Percentiles rank a stretch among this genome's conserved stretches.
Evolutionary conservation across 2,888 invertebrate species (phyloP).

Genomic region (Hemaris fuciformis): DNA sequence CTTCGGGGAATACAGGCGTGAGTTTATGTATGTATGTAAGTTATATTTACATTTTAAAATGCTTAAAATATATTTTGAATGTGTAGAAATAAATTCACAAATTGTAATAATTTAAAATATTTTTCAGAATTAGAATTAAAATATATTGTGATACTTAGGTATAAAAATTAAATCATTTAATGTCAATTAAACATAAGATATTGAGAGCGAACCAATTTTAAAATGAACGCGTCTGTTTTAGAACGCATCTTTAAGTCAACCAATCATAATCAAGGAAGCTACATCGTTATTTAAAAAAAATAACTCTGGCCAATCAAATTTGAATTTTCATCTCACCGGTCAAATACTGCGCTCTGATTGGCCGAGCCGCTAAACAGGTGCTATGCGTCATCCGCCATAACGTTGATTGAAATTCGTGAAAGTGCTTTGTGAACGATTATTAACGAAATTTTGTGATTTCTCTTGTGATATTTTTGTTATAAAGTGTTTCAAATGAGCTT

Average conservation of each 20-base stretch:
- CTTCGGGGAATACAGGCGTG: too few relatives aligned
- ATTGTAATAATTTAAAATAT: too few relatives aligned
- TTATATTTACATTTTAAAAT: too few relatives aligned
- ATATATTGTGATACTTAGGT: too few relatives aligned
- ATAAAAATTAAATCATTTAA: too few relatives aligned
- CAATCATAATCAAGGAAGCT: slow-evolving; percentile 32
- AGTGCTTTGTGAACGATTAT: slow-evolving; percentile 60
- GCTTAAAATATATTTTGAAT: too few relatives aligned
- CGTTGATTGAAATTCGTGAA: slow-evolving; percentile 66
- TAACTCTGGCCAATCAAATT: slow-evolving; percentile 53
- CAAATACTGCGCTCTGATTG: slow-evolving; percentile 59
- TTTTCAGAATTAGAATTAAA: too few relatives aligned
- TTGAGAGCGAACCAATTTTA: too few relatives aligned
- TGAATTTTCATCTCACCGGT: slow-evolving; percentile 66
- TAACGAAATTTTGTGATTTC: slow-evolving; percentile 44
- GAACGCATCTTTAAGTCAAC: slow-evolving; percentile 41
- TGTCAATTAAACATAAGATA: neutral
- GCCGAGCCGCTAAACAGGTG: slow-evolving; percentile 63
- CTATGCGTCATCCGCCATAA: slow-evolving; percentile 80
- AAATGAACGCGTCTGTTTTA: neutral
- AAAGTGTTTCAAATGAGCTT: slow-evolving; percentile 58
- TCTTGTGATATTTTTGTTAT: slow-evolving; percentile 50
- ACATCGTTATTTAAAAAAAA: slow-evolving; percentile 52
- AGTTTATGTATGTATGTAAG: too few relatives aligned
- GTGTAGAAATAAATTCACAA: too few relatives aligned